Evolutionary conservation across 2,888 invertebrate genomes (phyloP).

Genomic region (Macrosiphum euphorbiae): DNA sequence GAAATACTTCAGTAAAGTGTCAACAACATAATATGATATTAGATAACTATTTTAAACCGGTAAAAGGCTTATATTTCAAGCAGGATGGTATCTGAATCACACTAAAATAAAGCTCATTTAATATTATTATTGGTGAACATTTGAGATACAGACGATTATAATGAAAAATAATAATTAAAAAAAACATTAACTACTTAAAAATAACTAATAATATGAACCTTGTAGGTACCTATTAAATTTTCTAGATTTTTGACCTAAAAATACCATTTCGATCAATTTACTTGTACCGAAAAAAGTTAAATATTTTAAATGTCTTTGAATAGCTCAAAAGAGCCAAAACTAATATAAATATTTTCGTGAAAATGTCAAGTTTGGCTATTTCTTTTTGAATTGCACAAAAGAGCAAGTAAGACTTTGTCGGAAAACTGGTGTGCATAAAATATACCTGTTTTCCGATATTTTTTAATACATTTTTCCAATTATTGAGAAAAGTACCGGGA

Average conservation of each 20-base stretch:
- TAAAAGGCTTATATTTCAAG: too few relatives aligned
- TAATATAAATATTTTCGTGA: background rate
- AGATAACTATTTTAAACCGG: too few relatives aligned
- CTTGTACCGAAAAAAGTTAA: background rate
- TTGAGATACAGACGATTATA: background rate
- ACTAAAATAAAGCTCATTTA: background rate
- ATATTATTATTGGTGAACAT: background rate
- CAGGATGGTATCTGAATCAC: background rate
- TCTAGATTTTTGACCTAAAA: background rate
- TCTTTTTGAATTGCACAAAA: background rate
- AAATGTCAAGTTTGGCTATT: background rate
- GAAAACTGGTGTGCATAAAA: background rate
- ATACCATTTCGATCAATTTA: background rate
- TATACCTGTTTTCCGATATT: background rate
- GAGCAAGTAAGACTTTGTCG: background rate
- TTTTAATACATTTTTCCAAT: background rate
- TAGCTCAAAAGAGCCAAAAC: background rate
- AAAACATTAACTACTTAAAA: background rate
- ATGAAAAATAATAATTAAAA: background rate
- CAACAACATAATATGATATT: background rate
- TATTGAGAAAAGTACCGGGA: background rate
- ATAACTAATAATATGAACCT: background rate
- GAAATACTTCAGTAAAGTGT: background rate
- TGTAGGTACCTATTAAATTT: background rate
- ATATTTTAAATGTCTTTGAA: background rate